Evolutionary conservation across 2,797 vertebrate species (phyloP).

Genomic region (Balearica regulorum): DNA sequence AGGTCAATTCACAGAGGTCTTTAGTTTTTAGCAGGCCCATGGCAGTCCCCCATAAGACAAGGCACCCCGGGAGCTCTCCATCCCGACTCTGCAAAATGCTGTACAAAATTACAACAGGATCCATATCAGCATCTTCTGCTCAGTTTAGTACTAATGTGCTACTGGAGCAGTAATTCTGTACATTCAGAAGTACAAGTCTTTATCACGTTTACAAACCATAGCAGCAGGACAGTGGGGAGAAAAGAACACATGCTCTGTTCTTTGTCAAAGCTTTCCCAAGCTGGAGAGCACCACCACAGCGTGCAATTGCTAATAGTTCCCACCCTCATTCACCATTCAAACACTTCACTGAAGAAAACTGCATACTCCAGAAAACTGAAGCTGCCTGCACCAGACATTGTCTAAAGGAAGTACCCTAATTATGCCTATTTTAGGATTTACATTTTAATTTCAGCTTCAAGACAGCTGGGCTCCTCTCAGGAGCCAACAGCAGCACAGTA

Average conservation of each 20-base stretch:
- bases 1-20: neutral
- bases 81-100: neutral
- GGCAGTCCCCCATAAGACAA: neutral
- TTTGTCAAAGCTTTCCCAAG: neutral
- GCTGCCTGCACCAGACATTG: neutral
- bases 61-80: neutral
- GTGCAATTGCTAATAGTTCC: neutral
- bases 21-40: neutral
- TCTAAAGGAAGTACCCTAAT: slow-evolving; percentile 44
- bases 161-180: neutral
- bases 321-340: neutral
- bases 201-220: neutral
- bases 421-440: slow-evolving; percentile 50
- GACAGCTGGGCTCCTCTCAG: slow-evolving; percentile 48
- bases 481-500: neutral
- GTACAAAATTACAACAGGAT: neutral
- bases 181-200: neutral
- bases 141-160: neutral
- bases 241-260: neutral
- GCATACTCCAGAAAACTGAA: neutral
- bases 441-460: slow-evolving; percentile 61
- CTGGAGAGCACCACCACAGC: neutral
- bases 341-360: neutral
- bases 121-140: neutral
- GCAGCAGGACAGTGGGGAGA: neutral